A percentile compares a stretch with the other conserved stretches of the same genome.
These are phyloP conservation scores for Semotilus atromaculatus DNA, from an alignment of 2,797 vertebrate genomes.

Conservation along the genomic window DNA sequence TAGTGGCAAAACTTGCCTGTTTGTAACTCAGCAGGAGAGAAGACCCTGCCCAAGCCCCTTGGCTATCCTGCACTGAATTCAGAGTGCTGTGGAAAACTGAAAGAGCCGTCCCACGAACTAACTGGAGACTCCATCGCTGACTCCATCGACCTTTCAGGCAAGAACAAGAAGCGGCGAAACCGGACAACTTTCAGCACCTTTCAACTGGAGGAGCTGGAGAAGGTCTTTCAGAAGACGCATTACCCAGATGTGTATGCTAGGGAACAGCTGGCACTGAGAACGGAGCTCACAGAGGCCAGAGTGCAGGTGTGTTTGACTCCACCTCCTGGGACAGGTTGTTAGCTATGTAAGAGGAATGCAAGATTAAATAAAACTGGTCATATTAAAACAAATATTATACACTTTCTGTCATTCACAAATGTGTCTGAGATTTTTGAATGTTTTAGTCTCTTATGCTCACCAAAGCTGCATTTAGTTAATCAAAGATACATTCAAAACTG, in stretches of 20 bases:
- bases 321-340: background rate
- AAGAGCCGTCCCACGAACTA: constrained; percentile 72
- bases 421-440: background rate
- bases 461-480: background rate
- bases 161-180: constrained; percentile 92
- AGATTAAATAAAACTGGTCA: background rate
- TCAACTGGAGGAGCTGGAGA: constrained; percentile 94
- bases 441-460: background rate
- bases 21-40: constrained; percentile 75
- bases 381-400: background rate
- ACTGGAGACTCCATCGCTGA: constrained; percentile 79
- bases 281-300: constrained; percentile 90
- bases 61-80: constrained; percentile 78
- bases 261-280: constrained; percentile 90
- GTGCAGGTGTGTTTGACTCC: constrained; percentile 84
- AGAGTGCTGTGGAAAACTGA: constrained; percentile 81
- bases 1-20: background rate
- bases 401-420: background rate
- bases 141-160: constrained; percentile 84
- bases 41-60: constrained; percentile 77
- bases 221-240: constrained; percentile 94
- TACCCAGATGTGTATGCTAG: constrained; percentile 92
- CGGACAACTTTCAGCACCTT: constrained; percentile 94
- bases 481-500: background rate
- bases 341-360: background rate